Percentiles rank a stretch among this genome's conserved stretches.
Conservation (phyloP, 1,140 invertebrate genomes). For the Carposina sasakii region DNA sequence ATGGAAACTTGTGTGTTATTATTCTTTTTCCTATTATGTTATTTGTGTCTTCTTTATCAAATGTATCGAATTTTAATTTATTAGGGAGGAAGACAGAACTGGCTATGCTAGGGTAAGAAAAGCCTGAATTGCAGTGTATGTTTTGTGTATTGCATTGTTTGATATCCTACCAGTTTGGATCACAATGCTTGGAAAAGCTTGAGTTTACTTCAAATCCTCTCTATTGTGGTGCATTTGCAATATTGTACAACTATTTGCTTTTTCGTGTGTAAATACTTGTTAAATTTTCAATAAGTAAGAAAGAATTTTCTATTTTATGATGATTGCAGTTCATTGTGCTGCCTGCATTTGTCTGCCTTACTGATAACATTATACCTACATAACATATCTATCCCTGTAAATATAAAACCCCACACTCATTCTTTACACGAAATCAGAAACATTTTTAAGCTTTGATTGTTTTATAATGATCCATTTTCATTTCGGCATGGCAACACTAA, state of each 20-base stretch:
- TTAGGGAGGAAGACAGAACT: conserved; percentile 71
- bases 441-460: conserved; percentile 57
- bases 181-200: conserved; percentile 32
- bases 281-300: conserved; percentile 7
- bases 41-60: conserved; percentile 42
- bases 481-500: conserved; percentile 65
- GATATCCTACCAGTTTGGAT: conserved; percentile 14
- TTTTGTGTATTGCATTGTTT: conserved; percentile 44
- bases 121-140: conserved; percentile 62
- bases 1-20: conserved; percentile 18
- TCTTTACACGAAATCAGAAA: conserved; percentile 13
- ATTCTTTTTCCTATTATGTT: conserved; percentile 28
- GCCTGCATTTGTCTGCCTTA: conserved; percentile 59
- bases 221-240: neutral
- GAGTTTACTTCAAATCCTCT: conserved; percentile 28
- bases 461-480: conserved; percentile 52
- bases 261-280: conserved; percentile 33
- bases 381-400: conserved; percentile 44
- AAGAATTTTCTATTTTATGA: neutral
- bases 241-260: conserved; percentile 31
- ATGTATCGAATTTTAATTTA: conserved; percentile 65
- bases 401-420: conserved; percentile 31
- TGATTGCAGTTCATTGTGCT: conserved; percentile 30
- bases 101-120: conserved; percentile 71
- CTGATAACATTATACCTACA: too few relatives aligned